phyloP scores from a whole-genome alignment of 2,888 invertebrate genomes.

The Imbricaverruca yamaguchii region DNA sequence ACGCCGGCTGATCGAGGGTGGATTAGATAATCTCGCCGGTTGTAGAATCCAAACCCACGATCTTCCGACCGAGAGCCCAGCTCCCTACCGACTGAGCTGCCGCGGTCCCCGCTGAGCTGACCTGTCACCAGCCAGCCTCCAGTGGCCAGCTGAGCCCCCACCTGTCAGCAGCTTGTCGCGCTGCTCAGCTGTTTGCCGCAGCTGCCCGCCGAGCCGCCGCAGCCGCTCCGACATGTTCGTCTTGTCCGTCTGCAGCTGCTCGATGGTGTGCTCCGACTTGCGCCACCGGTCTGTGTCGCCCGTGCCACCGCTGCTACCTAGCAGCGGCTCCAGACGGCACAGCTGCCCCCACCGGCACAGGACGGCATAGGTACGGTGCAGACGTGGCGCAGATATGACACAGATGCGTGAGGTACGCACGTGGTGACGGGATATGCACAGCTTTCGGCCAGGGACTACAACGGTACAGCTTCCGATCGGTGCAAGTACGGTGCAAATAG shows the following conservation, averaged over 20 bases:
- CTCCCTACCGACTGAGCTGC: neutral
- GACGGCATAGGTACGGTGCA: no score
- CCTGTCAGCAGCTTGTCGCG: neutral
- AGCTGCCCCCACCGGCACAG: neutral
- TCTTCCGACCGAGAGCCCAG: no score
- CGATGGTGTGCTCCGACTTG: neutral
- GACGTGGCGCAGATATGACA: no score
- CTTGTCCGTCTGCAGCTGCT: slow-evolving; percentile 2
- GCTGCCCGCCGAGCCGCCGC: slow-evolving; percentile 2
- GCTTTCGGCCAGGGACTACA: no score
- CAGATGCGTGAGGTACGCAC: no score
- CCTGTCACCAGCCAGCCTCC: neutral
- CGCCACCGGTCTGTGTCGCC: neutral
- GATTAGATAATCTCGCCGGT: no score
- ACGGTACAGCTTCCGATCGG: no score
- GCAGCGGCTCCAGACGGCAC: neutral
- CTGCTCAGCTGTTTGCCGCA: neutral
- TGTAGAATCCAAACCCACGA: no score
- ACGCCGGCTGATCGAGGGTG: no score
- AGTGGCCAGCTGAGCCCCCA: neutral
- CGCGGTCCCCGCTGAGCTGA: no score
- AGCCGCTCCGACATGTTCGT: neutral
- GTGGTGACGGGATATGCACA: no score
- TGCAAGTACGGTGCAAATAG: no score
- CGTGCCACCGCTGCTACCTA: neutral